These are phyloP conservation scores for Megalops cyprinoides DNA, from an alignment of 2,797 vertebrate species.

Conservation along the genomic window DNA sequence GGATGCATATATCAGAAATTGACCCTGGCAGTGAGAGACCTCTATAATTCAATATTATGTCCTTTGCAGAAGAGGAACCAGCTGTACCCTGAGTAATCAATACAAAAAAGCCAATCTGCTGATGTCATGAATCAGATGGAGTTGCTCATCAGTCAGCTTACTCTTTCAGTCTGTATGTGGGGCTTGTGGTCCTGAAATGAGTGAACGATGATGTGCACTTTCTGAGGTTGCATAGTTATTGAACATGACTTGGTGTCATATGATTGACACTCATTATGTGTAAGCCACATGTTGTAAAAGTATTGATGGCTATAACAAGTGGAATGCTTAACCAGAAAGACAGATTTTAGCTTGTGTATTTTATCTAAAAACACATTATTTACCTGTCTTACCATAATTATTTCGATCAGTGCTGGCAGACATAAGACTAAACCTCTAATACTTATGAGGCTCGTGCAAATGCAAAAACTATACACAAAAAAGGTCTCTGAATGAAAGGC, in stretches of 20 bases:
- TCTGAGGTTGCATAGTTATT: conserved; percentile 49
- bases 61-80: conserved; percentile 17
- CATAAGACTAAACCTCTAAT: not conserved
- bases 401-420: not conserved
- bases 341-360: not conserved
- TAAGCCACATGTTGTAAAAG: not conserved
- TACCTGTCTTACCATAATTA: not conserved
- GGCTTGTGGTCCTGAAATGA: conserved; percentile 35
- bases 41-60: conserved; percentile 29
- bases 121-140: conserved; percentile 31
- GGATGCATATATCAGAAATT: not conserved
- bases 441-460: too few relatives aligned
- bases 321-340: not conserved
- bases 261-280: conserved; percentile 19
- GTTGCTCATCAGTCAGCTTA: not conserved
- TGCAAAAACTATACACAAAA: not conserved
- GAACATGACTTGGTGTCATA: conserved; percentile 44
- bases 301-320: not conserved
- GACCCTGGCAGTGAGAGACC: conserved; percentile 13
- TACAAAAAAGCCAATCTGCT: conserved; percentile 38
- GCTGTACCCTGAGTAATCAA: conserved; percentile 23
- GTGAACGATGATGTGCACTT: conserved; percentile 48
- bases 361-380: not conserved
- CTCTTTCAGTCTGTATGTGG: not conserved
- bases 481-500: not conserved